Evolutionary conservation across 2,797 vertebrate genomes (phyloP), one percentile per base, ranked within the genome.

Genomic region (Aulostomus chinensis): DNA sequence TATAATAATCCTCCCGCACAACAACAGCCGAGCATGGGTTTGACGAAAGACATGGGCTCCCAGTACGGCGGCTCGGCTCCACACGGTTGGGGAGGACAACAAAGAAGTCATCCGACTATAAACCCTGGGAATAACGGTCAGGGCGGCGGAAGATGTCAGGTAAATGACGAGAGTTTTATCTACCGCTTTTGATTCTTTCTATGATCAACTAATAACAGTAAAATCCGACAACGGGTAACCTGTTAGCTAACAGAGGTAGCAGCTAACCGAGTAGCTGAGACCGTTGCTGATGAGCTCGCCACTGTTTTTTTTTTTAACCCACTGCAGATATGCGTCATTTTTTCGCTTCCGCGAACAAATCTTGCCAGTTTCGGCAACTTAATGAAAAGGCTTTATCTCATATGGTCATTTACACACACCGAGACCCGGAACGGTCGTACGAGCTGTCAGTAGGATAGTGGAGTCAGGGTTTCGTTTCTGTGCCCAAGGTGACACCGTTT

Each of bases 61-160:
- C 91, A 89, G 80, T 95, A 93, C 81, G 90, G 91, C 81, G 90
- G 91, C 76, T 87, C 92, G 25, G 88, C 90, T 16, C 84, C 78
- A 83, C 92, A 92, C 67, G 90, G 91, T 82, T 95, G 94, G 94
- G 93, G 87, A 53, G 92, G 89, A 69, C 94, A 94, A 86, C 94
- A 94, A 77, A 91, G 94, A 62, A 93, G 52, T 64, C 94, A 94
- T 64, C 92, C 93, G 26, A 81, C 86, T n/a, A 89, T 94, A 89
- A 95, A 92, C 65, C 94, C 93, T 4, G 95, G 94, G n/a, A 92
- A 73, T 87, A 92, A 86, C 73, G 80, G 83, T 5, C 85, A 85
- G 57, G 67, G 73, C 53, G 68, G 89, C 82, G 85, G 81, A 80
- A 87, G 95, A 82, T 68, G 91, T 35, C 94, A 95, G 95, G 95